Evolutionary conservation across 1,140 invertebrate species (phyloP).

Genomic region (Paraescarpia echinospica): DNA sequence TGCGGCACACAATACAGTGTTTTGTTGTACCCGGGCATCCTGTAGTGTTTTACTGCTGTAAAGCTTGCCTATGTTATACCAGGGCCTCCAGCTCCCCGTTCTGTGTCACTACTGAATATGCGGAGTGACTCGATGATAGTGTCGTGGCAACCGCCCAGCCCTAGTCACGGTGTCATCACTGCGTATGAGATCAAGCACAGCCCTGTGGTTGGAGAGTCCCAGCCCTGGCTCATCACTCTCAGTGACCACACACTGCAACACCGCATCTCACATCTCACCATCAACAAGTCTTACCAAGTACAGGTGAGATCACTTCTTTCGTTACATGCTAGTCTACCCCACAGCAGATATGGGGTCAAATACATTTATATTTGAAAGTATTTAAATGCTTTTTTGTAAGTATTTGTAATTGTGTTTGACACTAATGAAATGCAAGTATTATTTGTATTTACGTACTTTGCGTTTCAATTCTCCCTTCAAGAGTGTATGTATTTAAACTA

Average conservation of each 20-base stretch:
- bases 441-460: neutral
- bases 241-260: neutral
- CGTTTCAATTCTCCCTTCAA: too few species aligned
- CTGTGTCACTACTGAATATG: neutral
- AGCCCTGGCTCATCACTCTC: neutral
- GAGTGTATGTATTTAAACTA: neutral
- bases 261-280: neutral
- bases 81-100: neutral
- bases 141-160: constrained; percentile 21
- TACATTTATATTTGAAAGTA: too few species aligned
- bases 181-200: constrained; percentile 23
- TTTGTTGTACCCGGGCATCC: too few species aligned
- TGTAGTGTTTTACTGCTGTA: too few species aligned
- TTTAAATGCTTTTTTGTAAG: too few species aligned
- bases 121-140: neutral
- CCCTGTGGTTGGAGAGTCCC: too few species aligned
- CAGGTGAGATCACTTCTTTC: neutral
- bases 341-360: too few species aligned
- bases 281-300: neutral
- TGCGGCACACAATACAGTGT: neutral
- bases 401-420: too few species aligned
- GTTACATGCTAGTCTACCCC: too few species aligned
- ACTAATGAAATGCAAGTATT: too few species aligned
- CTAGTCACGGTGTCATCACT: constrained; percentile 25
- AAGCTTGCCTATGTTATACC: neutral